Evolutionary conservation across 2,797 vertebrate species (phyloP), one percentile per base, ranked within the genome.

Genomic region (Pseudopleuronectes americanus): DNA sequence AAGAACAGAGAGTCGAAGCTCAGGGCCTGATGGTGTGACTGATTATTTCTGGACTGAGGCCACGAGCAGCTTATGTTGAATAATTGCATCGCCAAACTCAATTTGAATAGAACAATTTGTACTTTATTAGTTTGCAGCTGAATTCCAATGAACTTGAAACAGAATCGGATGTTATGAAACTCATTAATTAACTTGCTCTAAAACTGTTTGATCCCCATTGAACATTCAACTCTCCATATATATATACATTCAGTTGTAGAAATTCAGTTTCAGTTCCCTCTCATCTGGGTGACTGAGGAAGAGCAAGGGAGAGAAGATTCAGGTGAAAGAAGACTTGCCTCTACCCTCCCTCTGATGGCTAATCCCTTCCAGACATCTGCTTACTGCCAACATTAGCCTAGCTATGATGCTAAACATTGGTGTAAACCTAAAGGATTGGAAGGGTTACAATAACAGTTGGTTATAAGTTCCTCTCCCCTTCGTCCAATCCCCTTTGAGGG

Each of bases 1-100:
- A 62, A 64, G 80, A 82, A 60, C 67, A 76, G 64, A 74, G 23
- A 80, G 58, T 68, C 26, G 68, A 70, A 72, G 64, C 59, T 47
- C 51, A 13, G 41, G 16, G 28, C 53, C 69, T 65, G 74, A 76
- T 55, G 59, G 64, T 47, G 52, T 17, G n/a, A 45, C 53, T 16
- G 63, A 77, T 59, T 23, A 23, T 57, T 49, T 59, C 58, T 83
- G 63, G 55, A 76, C 26, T 17, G 28, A 59, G 59, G 63, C 68
- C 74, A 73, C 52, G 41, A 4, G 58, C 24, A 52, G 52, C 19
- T 54, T 38, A 43, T 62, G 51, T 13, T 68, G 16, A 45, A 28
- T 31, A 41, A 57, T 47, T 58, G 33, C 62, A 22, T 43, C 23
- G 41, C 68, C 26, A 55, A 22, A 53, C 12, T 14, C 13, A 26